Conservation (phyloP, 2,797 vertebrate species). For the Delichon dasypus region DNA sequence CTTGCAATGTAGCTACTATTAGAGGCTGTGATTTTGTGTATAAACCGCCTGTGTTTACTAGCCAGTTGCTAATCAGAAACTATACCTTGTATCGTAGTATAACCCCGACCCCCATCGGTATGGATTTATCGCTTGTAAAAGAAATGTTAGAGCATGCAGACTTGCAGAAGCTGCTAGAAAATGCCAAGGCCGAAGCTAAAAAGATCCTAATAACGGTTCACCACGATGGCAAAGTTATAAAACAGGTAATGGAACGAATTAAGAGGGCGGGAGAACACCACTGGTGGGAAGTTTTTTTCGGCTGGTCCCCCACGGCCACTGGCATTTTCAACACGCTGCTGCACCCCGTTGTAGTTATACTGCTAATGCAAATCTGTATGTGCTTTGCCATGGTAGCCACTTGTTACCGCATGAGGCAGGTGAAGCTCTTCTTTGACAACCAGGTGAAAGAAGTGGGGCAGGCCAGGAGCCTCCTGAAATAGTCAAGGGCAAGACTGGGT, state of each 20-base stretch:
- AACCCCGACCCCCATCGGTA: slow-evolving; percentile 40
- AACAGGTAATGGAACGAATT: slow-evolving; percentile 54
- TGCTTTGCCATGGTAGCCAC: slow-evolving; percentile 41
- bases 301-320: slow-evolving; percentile 57
- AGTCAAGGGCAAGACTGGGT: slow-evolving; percentile 71
- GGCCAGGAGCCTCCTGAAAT: slow-evolving; percentile 38
- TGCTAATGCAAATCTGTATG: slow-evolving; percentile 41
- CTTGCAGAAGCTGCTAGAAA: slow-evolving; percentile 62
- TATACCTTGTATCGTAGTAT: slow-evolving; percentile 56
- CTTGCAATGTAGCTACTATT: slow-evolving; percentile 63
- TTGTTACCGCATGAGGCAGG: slow-evolving; percentile 51
- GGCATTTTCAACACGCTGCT: slow-evolving; percentile 35
- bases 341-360: slow-evolving; percentile 34
- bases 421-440: slow-evolving; percentile 2
- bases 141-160: slow-evolving; percentile 51
- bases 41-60: slow-evolving; percentile 14
- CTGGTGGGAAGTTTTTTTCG: slow-evolving; percentile 61
- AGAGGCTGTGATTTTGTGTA: slow-evolving; percentile 64
- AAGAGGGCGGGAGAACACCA: slow-evolving; percentile 53
- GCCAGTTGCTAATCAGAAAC: slow-evolving; percentile 58
- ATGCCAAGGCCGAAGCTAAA: slow-evolving; percentile 52
- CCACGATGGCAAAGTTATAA: slow-evolving; percentile 44
- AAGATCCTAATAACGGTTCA: slow-evolving; percentile 60
- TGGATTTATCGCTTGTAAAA: slow-evolving; percentile 53
- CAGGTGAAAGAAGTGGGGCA: not conserved